Evolutionary conservation across 23 tunicate species (phyloP), one percentile per base, ranked within the genome.

Genomic region (Trididemnum nubilum): DNA sequence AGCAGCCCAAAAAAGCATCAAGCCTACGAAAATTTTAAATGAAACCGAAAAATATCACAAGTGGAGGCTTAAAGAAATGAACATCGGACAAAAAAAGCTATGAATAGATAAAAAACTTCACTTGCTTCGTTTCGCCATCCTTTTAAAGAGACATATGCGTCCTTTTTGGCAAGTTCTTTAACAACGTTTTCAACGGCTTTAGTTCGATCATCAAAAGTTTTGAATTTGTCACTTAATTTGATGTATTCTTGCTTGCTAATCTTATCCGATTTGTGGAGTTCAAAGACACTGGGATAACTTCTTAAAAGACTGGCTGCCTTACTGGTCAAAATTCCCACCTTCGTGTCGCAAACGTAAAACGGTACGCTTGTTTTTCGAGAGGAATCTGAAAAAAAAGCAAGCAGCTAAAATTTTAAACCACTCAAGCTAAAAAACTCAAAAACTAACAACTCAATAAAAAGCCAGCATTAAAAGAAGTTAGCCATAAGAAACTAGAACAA

Each of bases 121-220:
- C 54, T 73, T 12, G 85, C 96, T 78, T 90, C 96, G 73, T 90
- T 73, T 72, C 96, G 72, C 96, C 86, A 85, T 1, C 83, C 82
- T 33, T 39, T n/a, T 25, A 90, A 64, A 4, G 89, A 36, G 18
- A 69, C 67, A 44, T 86, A 83, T 1, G 82, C 85, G 33, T 79
- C 70, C 19, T 73, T 40, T 18, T 39, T 59, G 3, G 64, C 65
- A 72, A 89, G 27, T 49, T 89, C 75, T 35, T 33, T 2, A 2
- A 89, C 60, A 28, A 89, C 84, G 57, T 77, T 65, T 21, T 51
- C 64, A 23, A 89, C 78, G 0, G 85, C 94, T 29, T 76, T 50
- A 34, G 94, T 74, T 0, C 94, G 29, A 36, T 67, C 80, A 24
- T 83, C 84, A 83, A 76, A 83, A 1, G 40, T 77, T 31, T 67